phyloP scores from a whole-genome alignment of 2,113 vertebrate species.

The Dendropsophus ebraccatus region DNA sequence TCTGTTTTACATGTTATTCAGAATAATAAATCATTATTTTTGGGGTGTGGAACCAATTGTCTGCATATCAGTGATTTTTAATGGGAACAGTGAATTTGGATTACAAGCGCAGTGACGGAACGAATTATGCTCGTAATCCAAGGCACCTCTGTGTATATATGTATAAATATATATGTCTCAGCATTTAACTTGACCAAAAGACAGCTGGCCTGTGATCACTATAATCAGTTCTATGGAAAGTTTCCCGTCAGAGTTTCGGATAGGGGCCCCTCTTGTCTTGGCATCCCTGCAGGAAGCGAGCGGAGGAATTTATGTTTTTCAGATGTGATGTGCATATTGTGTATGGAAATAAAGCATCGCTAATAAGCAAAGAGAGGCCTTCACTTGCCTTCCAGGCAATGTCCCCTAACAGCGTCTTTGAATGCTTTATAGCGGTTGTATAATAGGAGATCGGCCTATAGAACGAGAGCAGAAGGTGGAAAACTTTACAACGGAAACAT shows the following conservation, averaged over 20 bases:
- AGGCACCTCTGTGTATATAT: too few relatives aligned
- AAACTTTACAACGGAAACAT: background rate
- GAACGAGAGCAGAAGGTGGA: background rate
- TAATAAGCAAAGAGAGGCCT: background rate
- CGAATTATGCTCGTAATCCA: too few relatives aligned
- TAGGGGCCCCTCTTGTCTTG: constrained; percentile 27
- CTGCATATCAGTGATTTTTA: too few relatives aligned
- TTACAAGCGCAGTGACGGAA: too few relatives aligned
- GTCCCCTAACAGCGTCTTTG: background rate
- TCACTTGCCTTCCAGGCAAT: background rate
- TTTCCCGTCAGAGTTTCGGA: background rate
- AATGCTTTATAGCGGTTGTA: background rate
- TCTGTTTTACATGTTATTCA: too few relatives aligned
- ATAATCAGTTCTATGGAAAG: background rate
- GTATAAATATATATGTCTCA: too few relatives aligned
- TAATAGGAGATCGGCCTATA: background rate
- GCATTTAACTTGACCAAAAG: background rate
- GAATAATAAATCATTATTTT: too few relatives aligned
- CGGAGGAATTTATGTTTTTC: constrained; percentile 31
- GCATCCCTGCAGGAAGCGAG: constrained; percentile 12
- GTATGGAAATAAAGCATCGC: background rate
- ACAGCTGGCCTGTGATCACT: background rate
- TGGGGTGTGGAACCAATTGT: too few relatives aligned
- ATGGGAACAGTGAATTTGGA: too few relatives aligned
- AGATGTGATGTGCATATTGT: constrained; percentile 35